Conservation (phyloP, 1,140 invertebrate species). For the Conopomorpha cramerella region DNA sequence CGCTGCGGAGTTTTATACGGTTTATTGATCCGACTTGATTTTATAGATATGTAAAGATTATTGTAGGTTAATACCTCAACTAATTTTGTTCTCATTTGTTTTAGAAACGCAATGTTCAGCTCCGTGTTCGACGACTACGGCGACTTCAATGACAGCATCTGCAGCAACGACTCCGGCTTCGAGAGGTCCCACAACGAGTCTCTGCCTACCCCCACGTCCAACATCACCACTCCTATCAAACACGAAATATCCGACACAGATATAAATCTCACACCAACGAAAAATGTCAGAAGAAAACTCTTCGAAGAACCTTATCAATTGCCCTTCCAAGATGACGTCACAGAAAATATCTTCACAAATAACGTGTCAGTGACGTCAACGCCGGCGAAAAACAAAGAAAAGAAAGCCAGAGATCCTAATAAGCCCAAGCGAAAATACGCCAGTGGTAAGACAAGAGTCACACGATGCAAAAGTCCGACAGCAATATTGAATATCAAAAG, state of each 20-base stretch:
- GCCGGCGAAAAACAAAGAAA: conserved; percentile 45
- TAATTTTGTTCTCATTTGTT: conserved; percentile 14
- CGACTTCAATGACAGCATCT: conserved; percentile 70
- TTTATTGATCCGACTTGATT: no score
- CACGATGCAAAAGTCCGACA: conserved; percentile 69
- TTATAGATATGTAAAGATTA: no score
- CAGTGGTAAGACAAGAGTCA: conserved; percentile 67
- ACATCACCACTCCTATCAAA: conserved; percentile 26
- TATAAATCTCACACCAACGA: conserved; percentile 26
- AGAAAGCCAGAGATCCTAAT: conserved; percentile 44
- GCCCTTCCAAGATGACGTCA: conserved; percentile 16
- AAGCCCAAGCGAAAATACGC: conserved; percentile 68
- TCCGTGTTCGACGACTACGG: conserved; percentile 41
- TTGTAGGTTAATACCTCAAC: no score
- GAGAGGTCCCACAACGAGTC: conserved; percentile 53
- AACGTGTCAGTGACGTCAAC: conserved; percentile 38
- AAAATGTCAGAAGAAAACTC: conserved; percentile 36
- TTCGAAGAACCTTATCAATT: conserved; percentile 30
- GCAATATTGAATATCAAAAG: conserved; percentile 80
- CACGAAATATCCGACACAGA: conserved; percentile 32
- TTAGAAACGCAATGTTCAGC: conserved; percentile 26
- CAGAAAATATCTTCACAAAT: conserved; percentile 17
- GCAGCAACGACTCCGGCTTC: conserved; percentile 72
- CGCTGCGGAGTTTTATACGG: no score
- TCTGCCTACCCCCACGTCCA: conserved; percentile 15